Evolutionary conservation across 2,888 invertebrate genomes (phyloP).

Genomic region (Argyra leucocephala): DNA sequence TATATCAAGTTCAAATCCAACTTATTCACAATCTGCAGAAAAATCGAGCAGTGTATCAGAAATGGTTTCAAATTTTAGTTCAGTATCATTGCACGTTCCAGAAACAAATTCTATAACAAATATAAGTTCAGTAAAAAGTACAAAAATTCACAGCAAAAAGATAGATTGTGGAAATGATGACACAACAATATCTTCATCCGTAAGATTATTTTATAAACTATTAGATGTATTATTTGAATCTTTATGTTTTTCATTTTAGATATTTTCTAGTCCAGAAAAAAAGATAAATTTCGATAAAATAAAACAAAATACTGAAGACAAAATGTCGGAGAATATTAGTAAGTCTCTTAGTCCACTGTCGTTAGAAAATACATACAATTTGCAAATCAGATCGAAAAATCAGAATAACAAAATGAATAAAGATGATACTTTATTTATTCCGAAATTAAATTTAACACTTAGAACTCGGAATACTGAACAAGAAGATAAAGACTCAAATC

Average conservation of each 20-base stretch:
- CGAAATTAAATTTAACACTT: conserved; percentile 8
- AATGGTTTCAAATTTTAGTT: conserved; percentile 30
- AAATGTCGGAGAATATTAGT: conserved; percentile 18
- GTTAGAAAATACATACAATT: conserved; percentile 28
- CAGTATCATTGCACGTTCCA: conserved; percentile 28
- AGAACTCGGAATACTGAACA: background rate
- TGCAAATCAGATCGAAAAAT: conserved; percentile 24
- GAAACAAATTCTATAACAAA: conserved; percentile 29
- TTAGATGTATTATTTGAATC: background rate
- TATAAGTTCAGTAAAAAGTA: conserved; percentile 25
- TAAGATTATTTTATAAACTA: background rate
- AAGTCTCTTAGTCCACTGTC: conserved; percentile 30
- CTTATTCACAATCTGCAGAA: conserved; percentile 12
- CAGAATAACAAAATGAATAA: conserved; percentile 18
- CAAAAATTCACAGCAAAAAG: conserved; percentile 16
- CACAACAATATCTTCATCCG: conserved; percentile 31
- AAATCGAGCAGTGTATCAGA: conserved; percentile 25
- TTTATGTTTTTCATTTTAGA: background rate
- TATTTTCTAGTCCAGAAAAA: conserved; percentile 32
- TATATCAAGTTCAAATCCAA: background rate
- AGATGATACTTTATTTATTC: background rate
- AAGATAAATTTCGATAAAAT: conserved; percentile 12
- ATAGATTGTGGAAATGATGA: conserved; percentile 26
- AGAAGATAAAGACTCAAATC: background rate
- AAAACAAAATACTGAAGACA: conserved; percentile 13